phyloP scores from a whole-genome alignment of 1,140 invertebrate genomes.

The Meloidogyne chitwoodi region DNA sequence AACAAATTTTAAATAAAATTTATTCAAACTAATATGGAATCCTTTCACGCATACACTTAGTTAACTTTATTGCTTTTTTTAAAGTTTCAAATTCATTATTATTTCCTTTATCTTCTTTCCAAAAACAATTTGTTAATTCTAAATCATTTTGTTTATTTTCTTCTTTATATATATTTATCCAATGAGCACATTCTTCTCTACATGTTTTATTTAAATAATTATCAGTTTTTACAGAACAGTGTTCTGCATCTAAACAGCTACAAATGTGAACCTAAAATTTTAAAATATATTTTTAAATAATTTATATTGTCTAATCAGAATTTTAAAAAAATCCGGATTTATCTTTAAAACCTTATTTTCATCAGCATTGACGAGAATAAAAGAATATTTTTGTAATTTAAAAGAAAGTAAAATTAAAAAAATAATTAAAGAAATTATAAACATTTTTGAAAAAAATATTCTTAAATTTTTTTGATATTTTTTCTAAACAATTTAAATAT shows the following conservation, averaged over 20 bases:
- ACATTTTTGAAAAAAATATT: no score
- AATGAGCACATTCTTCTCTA: constrained; percentile 2
- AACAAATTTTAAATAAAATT: background rate
- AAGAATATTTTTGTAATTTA: no score
- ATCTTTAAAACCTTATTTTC: no score
- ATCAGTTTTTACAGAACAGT: background rate
- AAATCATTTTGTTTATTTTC: background rate
- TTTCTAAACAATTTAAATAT: no score
- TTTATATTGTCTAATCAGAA: no score
- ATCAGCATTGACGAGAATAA: no score
- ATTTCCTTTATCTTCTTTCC: background rate
- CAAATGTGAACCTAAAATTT: constrained; percentile 2
- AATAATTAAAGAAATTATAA: no score
- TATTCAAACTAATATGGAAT: constrained; percentile 6
- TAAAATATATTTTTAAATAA: background rate
- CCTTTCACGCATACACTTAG: constrained; percentile 4
- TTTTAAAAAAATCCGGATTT: no score
- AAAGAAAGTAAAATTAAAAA: no score
- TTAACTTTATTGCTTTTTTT: background rate
- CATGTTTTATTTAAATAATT: background rate
- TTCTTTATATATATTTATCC: background rate
- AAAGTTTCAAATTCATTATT: background rate
- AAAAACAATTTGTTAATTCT: constrained; percentile 4
- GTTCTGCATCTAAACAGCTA: background rate
- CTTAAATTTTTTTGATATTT: no score